phyloP scores from a whole-genome alignment of 1,140 invertebrate genomes.

The Drusus annulatus region DNA sequence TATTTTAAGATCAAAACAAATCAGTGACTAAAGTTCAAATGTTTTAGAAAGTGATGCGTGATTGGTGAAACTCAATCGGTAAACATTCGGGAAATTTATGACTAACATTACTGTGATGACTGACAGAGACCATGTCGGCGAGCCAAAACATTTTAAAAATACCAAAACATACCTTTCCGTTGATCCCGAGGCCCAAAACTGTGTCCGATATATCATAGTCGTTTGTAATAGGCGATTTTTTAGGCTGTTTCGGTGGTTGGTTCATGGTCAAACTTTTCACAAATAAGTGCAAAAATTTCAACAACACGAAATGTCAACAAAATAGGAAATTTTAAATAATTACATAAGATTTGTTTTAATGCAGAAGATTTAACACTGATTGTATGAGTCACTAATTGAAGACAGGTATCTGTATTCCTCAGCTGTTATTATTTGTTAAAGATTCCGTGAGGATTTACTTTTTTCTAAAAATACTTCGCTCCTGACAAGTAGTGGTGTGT shows the following conservation, averaged over 20 bases:
- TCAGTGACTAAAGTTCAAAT: too few species aligned
- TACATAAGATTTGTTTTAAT: slow-evolving; percentile 34
- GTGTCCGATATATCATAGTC: slow-evolving; percentile 96
- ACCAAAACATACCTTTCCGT: slow-evolving; percentile 85
- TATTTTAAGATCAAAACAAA: too few species aligned
- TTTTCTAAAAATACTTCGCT: slow-evolving; percentile 14
- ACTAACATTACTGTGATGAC: neutral
- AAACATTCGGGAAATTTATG: too few species aligned
- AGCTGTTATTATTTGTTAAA: too few species aligned
- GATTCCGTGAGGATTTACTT: too few species aligned
- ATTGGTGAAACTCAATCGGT: too few species aligned
- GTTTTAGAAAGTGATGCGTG: too few species aligned
- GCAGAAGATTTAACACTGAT: too few species aligned
- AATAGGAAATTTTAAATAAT: slow-evolving; percentile 2
- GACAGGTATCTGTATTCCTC: too few species aligned
- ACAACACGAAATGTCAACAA: slow-evolving; percentile 35
- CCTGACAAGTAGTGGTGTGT: neutral
- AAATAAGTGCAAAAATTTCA: slow-evolving; percentile 5
- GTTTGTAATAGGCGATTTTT: slow-evolving; percentile 86
- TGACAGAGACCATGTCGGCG: neutral
- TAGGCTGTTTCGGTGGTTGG: slow-evolving; percentile 74
- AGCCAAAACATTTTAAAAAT: too few species aligned
- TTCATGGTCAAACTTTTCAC: slow-evolving; percentile 63
- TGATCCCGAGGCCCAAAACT: slow-evolving; percentile 97
- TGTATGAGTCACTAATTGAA: too few species aligned